Evolutionary conservation across 2,113 vertebrate genomes (phyloP).

Genomic region (Tachysurus fulvidraco): DNA sequence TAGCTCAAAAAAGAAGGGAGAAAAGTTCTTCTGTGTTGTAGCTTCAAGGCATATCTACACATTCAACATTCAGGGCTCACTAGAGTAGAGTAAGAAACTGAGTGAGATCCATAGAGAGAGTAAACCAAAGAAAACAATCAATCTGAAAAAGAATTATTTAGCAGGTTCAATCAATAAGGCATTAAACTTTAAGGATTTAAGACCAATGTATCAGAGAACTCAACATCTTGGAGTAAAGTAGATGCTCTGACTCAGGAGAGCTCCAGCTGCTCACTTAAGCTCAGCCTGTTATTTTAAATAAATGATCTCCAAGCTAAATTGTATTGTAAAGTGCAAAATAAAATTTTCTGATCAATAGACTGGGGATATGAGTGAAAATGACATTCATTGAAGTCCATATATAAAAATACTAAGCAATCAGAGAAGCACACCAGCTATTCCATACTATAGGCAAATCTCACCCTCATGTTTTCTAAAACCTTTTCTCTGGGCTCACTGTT

Average conservation of each 20-base stretch:
- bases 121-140: slow-evolving; percentile 45
- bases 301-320: background rate
- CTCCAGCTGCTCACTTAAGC: background rate
- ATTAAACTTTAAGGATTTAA: slow-evolving; percentile 53
- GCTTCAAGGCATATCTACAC: slow-evolving; percentile 11
- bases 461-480: background rate
- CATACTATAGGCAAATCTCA: background rate
- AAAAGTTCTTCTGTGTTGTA: background rate
- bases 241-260: slow-evolving; percentile 29
- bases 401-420: background rate
- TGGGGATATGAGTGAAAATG: background rate
- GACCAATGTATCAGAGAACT: slow-evolving; percentile 36
- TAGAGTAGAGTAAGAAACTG: background rate
- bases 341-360: background rate
- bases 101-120: slow-evolving; percentile 1
- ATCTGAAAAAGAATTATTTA: slow-evolving; percentile 55
- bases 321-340: background rate
- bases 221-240: slow-evolving; percentile 25
- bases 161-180: slow-evolving; percentile 51
- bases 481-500: background rate
- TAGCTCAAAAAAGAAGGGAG: background rate
- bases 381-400: background rate
- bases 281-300: background rate
- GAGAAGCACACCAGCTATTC: background rate
- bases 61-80: slow-evolving; percentile 32